Evolutionary conservation across 2,888 invertebrate genomes (phyloP), one percentile per base, ranked within the genome.

Genomic region (Cephus pulcher): DNA sequence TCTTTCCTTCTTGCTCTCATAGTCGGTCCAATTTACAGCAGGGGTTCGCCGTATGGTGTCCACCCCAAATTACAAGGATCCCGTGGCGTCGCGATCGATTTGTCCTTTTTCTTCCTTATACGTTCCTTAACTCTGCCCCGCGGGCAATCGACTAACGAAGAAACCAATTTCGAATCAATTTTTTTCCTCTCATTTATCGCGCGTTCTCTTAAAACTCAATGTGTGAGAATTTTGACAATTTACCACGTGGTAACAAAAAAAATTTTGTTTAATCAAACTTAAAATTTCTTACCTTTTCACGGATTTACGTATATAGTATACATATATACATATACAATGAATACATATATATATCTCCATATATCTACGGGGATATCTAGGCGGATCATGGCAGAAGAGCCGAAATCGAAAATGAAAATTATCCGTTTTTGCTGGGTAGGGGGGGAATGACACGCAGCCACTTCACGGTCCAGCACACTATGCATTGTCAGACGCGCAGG

Each of bases 81-180:
- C 88, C 85, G 86, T 82, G 84, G 87, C 83, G 86, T 86, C 85
- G 81, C 85, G 84, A 89, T 89, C 88, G 89, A 89, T 88, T 87
- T 86, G 87, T 88, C 87, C 37, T 37, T 37, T 12, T 37, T 84
- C 86, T 81, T 86, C 6, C 84, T 83, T 80, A 81, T 78, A 75
- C 84, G 84, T 86, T 23, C 56, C 56, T 88, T 83, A 84, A 85
- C 86, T 85, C 85, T 86, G 84, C 84, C 83, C 83, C 79, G 80
- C 81, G 83, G 85, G 84, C 84, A 34, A 84, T 86, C 84, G 85
- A 85, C 56, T 56, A 56, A 56, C 56, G 56, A 56, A 56, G 56
- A 23, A 56, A 56, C 1, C 56, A 23, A 56, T 56, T 56, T 56
- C 2, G 56, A 56, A 23, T 56, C 56, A 56, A 56, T 56, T 56